phyloP scores from a whole-genome alignment of 2,888 invertebrate species.

The Crioceris asparagi region DNA sequence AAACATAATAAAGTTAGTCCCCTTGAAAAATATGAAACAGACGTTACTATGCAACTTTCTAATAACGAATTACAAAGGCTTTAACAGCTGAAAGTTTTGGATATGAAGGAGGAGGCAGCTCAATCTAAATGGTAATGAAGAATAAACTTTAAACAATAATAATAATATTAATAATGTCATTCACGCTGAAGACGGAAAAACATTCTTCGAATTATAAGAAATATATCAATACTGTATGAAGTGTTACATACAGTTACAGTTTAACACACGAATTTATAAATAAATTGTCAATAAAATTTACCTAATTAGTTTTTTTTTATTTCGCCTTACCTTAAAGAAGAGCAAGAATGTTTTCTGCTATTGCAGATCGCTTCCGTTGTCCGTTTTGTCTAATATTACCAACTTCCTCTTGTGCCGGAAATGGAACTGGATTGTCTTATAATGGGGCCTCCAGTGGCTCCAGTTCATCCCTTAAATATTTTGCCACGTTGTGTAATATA shows the following conservation, averaged over 20 bases:
- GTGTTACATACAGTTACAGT: neutral
- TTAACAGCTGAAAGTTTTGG: conserved; percentile 1
- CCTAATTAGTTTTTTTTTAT: neutral
- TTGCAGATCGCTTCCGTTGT: conserved; percentile 2
- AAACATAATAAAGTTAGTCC: conserved; percentile 1
- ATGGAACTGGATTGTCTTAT: conserved; percentile 2
- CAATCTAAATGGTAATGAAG: neutral
- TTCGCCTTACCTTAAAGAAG: conserved; percentile 1
- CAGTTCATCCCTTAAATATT: conserved; percentile 10
- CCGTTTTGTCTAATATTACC: conserved; percentile 4
- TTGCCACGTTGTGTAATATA: conserved; percentile 11
- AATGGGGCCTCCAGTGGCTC: neutral
- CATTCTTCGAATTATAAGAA: neutral
- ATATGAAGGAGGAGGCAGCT: conserved; percentile 1
- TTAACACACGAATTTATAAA: neutral
- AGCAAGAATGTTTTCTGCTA: conserved; percentile 6
- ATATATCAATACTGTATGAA: neutral
- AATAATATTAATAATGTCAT: neutral
- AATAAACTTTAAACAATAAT: neutral
- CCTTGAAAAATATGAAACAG: conserved; percentile 5
- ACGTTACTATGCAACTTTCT: conserved; percentile 2
- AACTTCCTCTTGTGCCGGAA: conserved; percentile 2
- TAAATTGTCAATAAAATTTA: neutral
- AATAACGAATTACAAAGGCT: conserved; percentile 3
- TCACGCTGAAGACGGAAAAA: neutral